These are phyloP conservation scores for Cassiopea andromeda DNA, from an alignment of 30 jellyfish, hydroid and myxozoan species.

Conservation along the genomic window DNA sequence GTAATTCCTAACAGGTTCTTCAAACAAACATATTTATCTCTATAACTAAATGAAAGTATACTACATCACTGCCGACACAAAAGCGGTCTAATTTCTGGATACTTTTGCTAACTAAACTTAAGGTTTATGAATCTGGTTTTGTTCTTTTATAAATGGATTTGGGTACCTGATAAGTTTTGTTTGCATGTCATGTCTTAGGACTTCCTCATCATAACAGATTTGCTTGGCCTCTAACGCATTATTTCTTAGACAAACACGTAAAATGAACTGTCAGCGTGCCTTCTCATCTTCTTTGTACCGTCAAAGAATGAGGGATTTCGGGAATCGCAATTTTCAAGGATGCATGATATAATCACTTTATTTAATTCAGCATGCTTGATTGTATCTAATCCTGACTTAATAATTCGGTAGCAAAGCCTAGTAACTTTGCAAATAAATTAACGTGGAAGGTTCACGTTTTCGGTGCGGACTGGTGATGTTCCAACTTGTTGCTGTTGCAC, in stretches of 20 bases:
- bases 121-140: background rate
- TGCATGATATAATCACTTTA: too few species aligned
- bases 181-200: background rate
- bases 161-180: background rate
- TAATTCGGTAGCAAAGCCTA: too few species aligned
- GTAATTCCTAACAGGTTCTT: background rate
- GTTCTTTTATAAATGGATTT: background rate
- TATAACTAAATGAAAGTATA: background rate
- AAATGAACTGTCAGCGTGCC: background rate
- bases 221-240: background rate
- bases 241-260: background rate
- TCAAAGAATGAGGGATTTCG: too few species aligned
- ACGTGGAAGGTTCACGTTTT: too few species aligned
- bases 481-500: too few species aligned
- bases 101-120: background rate
- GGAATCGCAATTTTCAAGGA: too few species aligned
- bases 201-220: background rate
- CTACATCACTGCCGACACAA: background rate
- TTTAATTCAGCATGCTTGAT: too few species aligned
- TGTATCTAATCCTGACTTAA: too few species aligned
- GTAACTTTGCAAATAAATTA: too few species aligned
- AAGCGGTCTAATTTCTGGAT: background rate
- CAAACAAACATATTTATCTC: background rate
- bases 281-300: too few species aligned
- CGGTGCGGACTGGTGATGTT: too few species aligned